Conservation (phyloP, 2,113 vertebrate genomes). For the Gavialis gangeticus region DNA sequence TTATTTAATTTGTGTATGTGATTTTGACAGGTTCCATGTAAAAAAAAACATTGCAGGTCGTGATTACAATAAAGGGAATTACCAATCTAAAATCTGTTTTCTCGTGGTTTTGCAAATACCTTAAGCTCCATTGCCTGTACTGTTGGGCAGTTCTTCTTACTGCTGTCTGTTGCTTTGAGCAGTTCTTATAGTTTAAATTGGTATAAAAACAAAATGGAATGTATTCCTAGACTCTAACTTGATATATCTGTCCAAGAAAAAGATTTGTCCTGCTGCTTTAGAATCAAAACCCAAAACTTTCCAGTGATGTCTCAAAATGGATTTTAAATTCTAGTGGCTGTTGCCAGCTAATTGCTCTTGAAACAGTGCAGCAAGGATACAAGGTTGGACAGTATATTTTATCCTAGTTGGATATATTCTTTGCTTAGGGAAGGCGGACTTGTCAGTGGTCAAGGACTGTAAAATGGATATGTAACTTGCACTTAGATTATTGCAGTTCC, state of each 20-base stretch:
- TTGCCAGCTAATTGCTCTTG: neutral
- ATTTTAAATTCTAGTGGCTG: neutral
- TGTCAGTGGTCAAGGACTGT: neutral
- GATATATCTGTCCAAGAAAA: fast-evolving
- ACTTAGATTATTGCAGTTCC: neutral
- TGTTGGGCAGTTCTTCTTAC: neutral
- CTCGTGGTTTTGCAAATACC: neutral
- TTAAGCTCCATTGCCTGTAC: too few species aligned
- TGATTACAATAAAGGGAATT: neutral
- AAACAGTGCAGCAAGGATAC: neutral
- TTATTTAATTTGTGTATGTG: neutral
- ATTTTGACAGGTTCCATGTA: neutral
- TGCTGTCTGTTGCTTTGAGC: neutral
- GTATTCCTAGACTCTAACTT: neutral
- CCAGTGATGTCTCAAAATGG: neutral
- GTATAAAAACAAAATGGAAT: neutral
- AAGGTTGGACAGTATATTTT: neutral
- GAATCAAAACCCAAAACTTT: neutral
- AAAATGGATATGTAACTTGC: neutral
- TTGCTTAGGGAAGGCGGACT: neutral
- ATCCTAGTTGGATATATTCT: neutral
- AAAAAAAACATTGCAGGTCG: too few species aligned
- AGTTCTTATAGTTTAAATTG: neutral
- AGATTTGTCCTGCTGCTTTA: neutral
- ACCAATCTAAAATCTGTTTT: neutral